phyloP scores from a whole-genome alignment of 2,113 vertebrate species.

The Phyllostomus discolor region DNA sequence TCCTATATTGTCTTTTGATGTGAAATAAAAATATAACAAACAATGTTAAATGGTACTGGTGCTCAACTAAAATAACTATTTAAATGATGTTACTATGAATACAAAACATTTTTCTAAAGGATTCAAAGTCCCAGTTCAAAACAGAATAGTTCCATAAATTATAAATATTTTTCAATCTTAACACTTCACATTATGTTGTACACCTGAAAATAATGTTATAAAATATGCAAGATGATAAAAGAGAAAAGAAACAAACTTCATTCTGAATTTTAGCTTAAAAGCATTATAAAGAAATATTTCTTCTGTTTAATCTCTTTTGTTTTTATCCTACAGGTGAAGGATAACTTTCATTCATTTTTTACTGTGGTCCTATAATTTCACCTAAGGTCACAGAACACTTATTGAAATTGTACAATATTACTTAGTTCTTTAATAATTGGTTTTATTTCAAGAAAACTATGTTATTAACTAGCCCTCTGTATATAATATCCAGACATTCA shows the following conservation, averaged over 20 bases:
- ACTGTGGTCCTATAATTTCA: neutral
- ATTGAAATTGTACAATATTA: neutral
- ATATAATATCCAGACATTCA: neutral
- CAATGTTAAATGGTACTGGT: neutral
- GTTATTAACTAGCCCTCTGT: neutral
- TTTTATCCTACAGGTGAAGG: neutral
- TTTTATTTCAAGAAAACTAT: neutral
- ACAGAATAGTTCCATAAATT: neutral
- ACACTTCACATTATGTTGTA: neutral
- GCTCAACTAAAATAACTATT: neutral
- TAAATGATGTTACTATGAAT: neutral
- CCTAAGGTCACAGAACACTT: neutral
- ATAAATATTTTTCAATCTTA: neutral
- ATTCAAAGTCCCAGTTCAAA: neutral
- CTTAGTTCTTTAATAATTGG: neutral
- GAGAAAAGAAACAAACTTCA: neutral
- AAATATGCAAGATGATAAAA: neutral
- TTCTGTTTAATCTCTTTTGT: neutral
- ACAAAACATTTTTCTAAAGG: neutral
- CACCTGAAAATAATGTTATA: neutral
- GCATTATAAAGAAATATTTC: neutral
- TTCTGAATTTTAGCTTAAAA: neutral
- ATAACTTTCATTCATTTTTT: neutral
- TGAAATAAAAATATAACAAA: neutral
- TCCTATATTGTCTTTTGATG: neutral